Evolutionary conservation across 2,113 vertebrate species (phyloP).

Genomic region (Typhlomys cinereus): DNA sequence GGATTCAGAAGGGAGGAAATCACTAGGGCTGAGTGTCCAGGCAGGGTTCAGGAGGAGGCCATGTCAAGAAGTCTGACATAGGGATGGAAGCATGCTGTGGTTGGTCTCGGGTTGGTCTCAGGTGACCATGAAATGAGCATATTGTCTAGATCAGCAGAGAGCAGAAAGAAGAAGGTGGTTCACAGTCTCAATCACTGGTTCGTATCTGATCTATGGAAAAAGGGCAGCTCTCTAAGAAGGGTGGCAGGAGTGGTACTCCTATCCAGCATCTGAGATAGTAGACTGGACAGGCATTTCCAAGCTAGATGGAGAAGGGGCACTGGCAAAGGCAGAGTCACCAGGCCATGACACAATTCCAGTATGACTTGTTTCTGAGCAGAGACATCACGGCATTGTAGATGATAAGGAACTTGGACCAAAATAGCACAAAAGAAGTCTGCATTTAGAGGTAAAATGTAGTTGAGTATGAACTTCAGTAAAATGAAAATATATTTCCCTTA

Average conservation of each 20-base stretch:
- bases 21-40: background rate
- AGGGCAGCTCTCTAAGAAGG: background rate
- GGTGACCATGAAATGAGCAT: background rate
- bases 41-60: background rate
- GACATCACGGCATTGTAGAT: background rate
- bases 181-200: background rate
- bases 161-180: background rate
- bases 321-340: background rate
- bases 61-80: background rate
- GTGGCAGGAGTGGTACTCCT: background rate
- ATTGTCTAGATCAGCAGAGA: background rate
- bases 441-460: background rate
- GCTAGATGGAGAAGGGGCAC: background rate
- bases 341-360: background rate
- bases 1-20: background rate
- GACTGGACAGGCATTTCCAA: background rate
- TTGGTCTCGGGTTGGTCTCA: accelerated
- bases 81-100: background rate
- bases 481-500: background rate
- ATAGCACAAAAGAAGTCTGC: too few species aligned
- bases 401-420: background rate
- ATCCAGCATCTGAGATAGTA: background rate
- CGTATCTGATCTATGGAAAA: background rate
- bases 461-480: background rate
- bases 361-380: background rate